Evolutionary conservation across 2,113 vertebrate species (phyloP).

Genomic region (Pseudopipra pipra): DNA sequence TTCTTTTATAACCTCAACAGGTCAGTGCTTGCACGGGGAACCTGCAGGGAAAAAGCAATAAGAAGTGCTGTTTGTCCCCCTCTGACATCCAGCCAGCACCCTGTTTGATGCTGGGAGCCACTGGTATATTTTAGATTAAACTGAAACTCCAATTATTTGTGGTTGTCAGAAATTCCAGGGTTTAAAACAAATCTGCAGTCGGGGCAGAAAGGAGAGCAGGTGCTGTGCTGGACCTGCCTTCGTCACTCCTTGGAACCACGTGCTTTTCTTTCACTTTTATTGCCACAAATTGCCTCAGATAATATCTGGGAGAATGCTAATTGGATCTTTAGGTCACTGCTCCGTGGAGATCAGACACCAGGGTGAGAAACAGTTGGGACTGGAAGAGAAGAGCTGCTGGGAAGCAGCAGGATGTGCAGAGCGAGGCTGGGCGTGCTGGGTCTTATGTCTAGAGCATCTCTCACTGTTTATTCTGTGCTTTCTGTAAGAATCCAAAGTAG

Average conservation of each 20-base stretch:
- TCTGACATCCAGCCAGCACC: fast-evolving
- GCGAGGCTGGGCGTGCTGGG: background rate
- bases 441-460: fast-evolving
- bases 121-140: background rate
- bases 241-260: background rate
- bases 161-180: background rate
- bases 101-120: background rate
- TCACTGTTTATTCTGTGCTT: fast-evolving
- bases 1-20: background rate
- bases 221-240: background rate
- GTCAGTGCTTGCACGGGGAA: background rate
- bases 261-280: background rate
- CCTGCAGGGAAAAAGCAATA: background rate
- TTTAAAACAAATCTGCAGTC: background rate
- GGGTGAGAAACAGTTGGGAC: background rate
- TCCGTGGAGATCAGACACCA: fast-evolving
- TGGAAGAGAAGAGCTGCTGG: background rate
- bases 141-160: background rate
- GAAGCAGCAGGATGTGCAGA: background rate
- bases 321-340: background rate
- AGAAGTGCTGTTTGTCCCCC: background rate
- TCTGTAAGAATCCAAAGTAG: background rate
- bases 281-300: fast-evolving
- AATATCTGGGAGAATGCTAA: background rate
- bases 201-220: background rate